Evolutionary conservation across 1,140 invertebrate species (phyloP).

Genomic region (Papilio machaon): DNA sequence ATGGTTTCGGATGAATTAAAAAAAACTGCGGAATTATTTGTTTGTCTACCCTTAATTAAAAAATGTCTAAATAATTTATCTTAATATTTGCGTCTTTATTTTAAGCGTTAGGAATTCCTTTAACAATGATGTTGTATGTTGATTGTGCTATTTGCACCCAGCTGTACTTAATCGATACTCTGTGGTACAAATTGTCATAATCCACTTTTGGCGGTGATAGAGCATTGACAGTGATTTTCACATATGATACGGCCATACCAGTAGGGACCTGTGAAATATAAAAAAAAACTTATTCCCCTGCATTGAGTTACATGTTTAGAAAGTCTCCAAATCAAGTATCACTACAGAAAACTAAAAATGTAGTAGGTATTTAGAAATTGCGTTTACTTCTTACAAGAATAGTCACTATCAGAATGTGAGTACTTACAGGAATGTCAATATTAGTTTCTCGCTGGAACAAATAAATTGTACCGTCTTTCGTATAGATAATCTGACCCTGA

Average conservation of each 20-base stretch:
- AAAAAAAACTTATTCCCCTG: background rate
- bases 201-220: slow-evolving; percentile 49
- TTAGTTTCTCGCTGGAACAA: slow-evolving; percentile 33
- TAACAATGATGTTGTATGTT: slow-evolving; percentile 43
- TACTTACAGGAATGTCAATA: slow-evolving; percentile 39
- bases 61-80: background rate
- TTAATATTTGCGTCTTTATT: background rate
- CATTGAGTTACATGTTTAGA: background rate
- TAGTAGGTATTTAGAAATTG: background rate
- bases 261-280: slow-evolving; percentile 39
- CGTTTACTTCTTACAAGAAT: background rate
- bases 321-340: background rate
- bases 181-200: slow-evolving; percentile 23
- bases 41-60: background rate
- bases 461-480: slow-evolving; percentile 31
- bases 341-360: background rate
- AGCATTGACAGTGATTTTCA: slow-evolving; percentile 44
- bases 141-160: slow-evolving; percentile 41
- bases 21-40: background rate
- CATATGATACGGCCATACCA: slow-evolving; percentile 33
- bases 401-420: background rate
- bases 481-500: slow-evolving; percentile 26
- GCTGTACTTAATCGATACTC: slow-evolving; percentile 42
- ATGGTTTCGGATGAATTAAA: background rate
- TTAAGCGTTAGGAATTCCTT: slow-evolving; percentile 35